Conservation (phyloP, 2,888 invertebrate species). For the Allolobophora icterica region DNA sequence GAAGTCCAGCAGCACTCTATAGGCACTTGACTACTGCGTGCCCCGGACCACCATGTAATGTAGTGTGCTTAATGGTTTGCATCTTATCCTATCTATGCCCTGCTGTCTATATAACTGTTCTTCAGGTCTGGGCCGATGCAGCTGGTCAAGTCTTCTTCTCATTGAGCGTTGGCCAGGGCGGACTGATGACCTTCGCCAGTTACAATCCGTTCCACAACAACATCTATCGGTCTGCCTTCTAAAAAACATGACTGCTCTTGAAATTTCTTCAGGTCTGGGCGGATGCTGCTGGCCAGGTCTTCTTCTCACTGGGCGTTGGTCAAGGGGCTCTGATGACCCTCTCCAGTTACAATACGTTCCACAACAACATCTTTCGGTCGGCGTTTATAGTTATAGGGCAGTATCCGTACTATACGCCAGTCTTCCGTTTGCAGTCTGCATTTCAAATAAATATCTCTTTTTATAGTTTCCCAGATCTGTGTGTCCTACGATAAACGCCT, state of each 20-base stretch:
- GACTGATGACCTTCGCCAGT: conserved; percentile 77
- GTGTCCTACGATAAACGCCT: no score
- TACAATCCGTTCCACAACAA: conserved; percentile 73
- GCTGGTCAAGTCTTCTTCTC: conserved; percentile 85
- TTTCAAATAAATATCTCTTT: no score
- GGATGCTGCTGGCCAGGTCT: conserved; percentile 82
- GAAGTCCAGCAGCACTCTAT: no score
- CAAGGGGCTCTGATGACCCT: conserved; percentile 80
- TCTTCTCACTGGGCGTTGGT: conserved; percentile 82
- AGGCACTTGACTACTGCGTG: no score
- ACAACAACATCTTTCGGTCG: conserved; percentile 68
- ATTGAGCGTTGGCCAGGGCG: conserved; percentile 78
- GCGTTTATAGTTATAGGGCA: background rate
- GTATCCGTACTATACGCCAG: background rate
- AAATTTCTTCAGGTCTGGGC: conserved; percentile 73
- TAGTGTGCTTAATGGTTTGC: no score
- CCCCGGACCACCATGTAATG: no score
- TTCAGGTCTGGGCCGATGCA: conserved; percentile 80
- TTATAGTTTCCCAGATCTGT: no score
- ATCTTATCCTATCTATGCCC: no score
- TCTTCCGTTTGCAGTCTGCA: background rate
- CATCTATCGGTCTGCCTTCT: conserved; percentile 46
- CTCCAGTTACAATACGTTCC: conserved; percentile 72
- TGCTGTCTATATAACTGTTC: background rate
- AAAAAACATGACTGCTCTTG: no score